Evolutionary conservation across 2,888 invertebrate genomes (phyloP), one percentile per base, ranked within the genome.

Genomic region (Hirtodrosophila alboralis): DNA sequence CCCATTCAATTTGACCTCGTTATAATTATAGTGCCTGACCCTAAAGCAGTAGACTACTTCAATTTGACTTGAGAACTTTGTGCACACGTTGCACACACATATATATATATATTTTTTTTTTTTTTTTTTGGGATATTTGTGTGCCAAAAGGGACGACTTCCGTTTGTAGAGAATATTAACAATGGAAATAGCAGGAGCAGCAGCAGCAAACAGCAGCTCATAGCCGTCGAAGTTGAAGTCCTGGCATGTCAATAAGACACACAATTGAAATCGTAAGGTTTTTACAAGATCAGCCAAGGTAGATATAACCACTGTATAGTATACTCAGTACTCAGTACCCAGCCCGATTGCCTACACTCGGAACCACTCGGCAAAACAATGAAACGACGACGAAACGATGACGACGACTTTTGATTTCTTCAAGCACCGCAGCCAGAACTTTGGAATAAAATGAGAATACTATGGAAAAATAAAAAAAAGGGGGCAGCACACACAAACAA

Each of bases 161-260:
- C 84, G 79, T 54, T 70, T 23, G 18, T 27, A 34, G 21, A 10
- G 9, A 57, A 71, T 54, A 71, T 71, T 49, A 65, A 58, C 60
- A 65, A 68, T 68, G 57, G 59, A 60, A 72, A 67, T 67, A 41
- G 41, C 18, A 28, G 23, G 18, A 47, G 27, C 34, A 27, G 16
- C 28, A 30, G 28, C 7, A 26, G 47, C 49, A n/a, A 49, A 52
- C 59, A 23, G 37, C 62, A 38, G 23, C 18, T n/a, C n/a, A n/a
- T n/a, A 41, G 40, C 61, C 53, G 65, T 57, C 45, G 54, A 54
- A 44, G 44, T 48, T 41, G 26, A 28, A 58, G 66, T 73, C 30
- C 56, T 75, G 77, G 60, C 80, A 77, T 84, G 84, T 80, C 79
- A 84, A 80, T 80, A 75, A 80, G 80, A 79, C 80, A 79, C 72